Base-by-base conservation (phyloP, 1,140 invertebrate species). In the Parasteatoda tepidariorum region DNA sequence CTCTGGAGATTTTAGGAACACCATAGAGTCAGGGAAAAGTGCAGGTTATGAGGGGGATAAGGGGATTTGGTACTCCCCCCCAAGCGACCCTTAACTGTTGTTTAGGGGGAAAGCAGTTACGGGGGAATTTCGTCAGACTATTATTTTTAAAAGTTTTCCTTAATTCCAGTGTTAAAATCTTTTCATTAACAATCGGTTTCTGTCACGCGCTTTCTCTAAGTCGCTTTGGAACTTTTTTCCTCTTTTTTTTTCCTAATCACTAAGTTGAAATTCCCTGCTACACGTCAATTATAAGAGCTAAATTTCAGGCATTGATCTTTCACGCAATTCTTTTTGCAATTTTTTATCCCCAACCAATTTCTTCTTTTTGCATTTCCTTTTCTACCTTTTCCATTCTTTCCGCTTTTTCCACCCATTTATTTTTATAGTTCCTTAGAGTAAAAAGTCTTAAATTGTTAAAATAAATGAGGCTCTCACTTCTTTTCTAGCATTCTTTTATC, bases 371-470 rank as follows among this genome's bases (percentile, higher is more conserved):
- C 55, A n/a, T 26, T 59, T 7, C 24, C 9, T n/a, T 59, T 59
- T 22, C 31, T 71, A 55, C 9, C 22, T 26, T 48, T n/a, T 71
- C 5, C 2, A 33, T 61, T 74, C 30, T 73, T 74, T 71, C n/a
- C 31, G 24, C 62, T 31, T n/a, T 33, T 64, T 64, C n/a, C 22
- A 28, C 71, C 71, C 71, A 74, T 74, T 74, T 74, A 74, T 74
- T 74, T n/a, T 74, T 74, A 74, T 74, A 74, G 55, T 74, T 74
- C 57, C 33, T 41, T n/a, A 31, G 73, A 62, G 73, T 38, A 64
- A n/a, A n/a, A 76, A 76, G 73, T 76, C 73, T 76, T 76, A 76
- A 76, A 76, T 76, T 76, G 73, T 76, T 76, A 76, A 76, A 76
- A 76, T 76, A 76, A 76, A 76, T 76, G 73, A 76, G 73, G 24